Evolutionary conservation across 2,797 vertebrate genomes (phyloP).

Genomic region (Poecilia velifera): DNA sequence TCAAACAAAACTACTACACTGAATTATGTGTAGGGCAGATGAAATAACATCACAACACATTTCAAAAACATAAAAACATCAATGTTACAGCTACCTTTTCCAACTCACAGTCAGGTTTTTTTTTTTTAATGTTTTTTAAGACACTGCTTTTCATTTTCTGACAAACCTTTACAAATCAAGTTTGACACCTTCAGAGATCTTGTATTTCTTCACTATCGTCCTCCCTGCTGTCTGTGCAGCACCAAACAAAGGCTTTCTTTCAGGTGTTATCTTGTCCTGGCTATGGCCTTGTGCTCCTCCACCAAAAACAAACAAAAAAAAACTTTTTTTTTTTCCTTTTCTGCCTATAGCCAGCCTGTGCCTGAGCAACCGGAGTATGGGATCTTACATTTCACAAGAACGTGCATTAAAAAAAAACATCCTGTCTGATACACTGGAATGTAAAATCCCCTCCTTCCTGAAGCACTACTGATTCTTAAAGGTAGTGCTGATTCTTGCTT

Average conservation of each 20-base stretch:
- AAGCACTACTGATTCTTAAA: too few relatives aligned
- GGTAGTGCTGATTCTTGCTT: too few relatives aligned
- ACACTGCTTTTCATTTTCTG: background rate
- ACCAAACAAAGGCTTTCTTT: constrained; percentile 58
- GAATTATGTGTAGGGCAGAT: background rate
- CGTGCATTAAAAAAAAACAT: background rate
- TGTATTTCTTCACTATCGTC: constrained; percentile 16
- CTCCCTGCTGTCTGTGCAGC: constrained; percentile 15
- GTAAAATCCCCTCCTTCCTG: background rate
- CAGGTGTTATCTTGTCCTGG: constrained; percentile 44
- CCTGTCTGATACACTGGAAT: background rate
- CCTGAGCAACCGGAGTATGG: background rate
- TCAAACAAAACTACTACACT: background rate
- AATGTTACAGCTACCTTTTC: background rate
- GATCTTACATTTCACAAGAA: background rate
- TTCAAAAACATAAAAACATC: background rate
- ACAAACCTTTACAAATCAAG: constrained; percentile 4
- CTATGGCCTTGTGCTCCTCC: constrained; percentile 27
- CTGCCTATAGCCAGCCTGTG: constrained; percentile 5
- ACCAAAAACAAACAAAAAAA: constrained; percentile 4
- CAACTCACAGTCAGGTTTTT: background rate
- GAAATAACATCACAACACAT: background rate
- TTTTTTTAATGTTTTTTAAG: background rate
- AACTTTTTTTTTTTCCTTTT: constrained; percentile 5
- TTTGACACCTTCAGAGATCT: constrained; percentile 1